These are phyloP conservation scores for Acronicta leporina DNA, from an alignment of 2,888 invertebrate species.

Conservation along the genomic window DNA sequence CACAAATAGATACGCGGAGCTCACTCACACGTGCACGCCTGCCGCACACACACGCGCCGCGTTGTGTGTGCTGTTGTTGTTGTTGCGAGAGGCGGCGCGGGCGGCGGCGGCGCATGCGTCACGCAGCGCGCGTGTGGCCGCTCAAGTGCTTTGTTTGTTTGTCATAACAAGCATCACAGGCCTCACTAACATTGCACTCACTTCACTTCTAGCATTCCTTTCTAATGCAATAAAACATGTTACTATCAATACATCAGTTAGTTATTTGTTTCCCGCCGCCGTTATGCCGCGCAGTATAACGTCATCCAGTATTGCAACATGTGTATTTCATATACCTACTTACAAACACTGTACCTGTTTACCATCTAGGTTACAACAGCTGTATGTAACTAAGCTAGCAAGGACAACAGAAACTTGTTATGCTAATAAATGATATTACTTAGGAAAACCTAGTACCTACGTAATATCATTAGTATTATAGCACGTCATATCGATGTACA, in stretches of 20 bases:
- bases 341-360: neutral
- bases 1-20: slow-evolving; percentile 14
- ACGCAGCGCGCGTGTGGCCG: neutral
- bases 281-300: no score
- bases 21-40: neutral
- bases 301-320: no score
- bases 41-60: neutral
- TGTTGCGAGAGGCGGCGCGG: neutral
- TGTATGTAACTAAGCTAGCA: neutral
- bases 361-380: neutral
- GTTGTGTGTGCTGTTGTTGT: slow-evolving; percentile 13
- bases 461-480: no score
- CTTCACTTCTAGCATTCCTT: slow-evolving; percentile 27
- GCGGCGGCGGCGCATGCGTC: slow-evolving; percentile 21
- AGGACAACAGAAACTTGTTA: slow-evolving; percentile 15
- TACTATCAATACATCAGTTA: neutral
- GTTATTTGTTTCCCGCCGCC: neutral
- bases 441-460: no score
- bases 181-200: slow-evolving; percentile 14
- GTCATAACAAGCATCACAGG: slow-evolving; percentile 11
- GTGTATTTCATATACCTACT: neutral
- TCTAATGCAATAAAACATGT: slow-evolving; percentile 37
- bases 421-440: slow-evolving; percentile 5
- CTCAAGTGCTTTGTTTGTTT: slow-evolving; percentile 28
- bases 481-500: no score